Conservation (phyloP, 2,888 invertebrate genomes). For the Polyommatus icarus region DNA sequence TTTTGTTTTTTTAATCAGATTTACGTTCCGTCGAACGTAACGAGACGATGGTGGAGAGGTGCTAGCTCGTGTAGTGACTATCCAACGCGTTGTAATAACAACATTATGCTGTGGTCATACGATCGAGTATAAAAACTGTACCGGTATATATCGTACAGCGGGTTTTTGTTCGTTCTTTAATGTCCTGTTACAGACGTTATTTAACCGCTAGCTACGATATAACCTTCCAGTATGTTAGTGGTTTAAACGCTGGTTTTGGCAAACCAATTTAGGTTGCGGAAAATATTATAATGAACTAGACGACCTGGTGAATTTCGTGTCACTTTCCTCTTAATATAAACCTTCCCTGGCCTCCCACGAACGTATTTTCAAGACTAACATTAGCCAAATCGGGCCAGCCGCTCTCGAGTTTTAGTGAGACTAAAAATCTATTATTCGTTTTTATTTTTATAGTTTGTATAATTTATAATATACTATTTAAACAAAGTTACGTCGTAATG, state of each 20-base stretch:
- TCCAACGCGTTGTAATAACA: not conserved
- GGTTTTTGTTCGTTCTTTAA: conserved; percentile 1
- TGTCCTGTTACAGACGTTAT: conserved; percentile 2
- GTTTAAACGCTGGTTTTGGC: not conserved
- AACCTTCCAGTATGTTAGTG: conserved; percentile 15
- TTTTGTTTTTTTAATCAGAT: no score
- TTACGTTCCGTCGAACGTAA: no score
- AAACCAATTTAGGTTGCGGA: no score
- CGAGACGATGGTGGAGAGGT: no score
- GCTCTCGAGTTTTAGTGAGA: not conserved
- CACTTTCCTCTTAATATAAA: no score
- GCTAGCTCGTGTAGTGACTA: no score
- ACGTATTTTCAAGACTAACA: no score
- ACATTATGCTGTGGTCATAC: not conserved
- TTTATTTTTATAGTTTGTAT: not conserved
- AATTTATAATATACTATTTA: not conserved
- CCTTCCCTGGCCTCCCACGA: no score
- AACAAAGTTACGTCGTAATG: not conserved
- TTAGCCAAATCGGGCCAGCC: no score
- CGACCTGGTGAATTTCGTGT: no score
- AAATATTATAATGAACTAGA: no score
- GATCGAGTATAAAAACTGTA: not conserved
- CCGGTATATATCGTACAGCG: not conserved
- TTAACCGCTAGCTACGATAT: not conserved
- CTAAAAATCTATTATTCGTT: not conserved